phyloP scores from a whole-genome alignment of 2,113 vertebrate species.

The Apus apus region DNA sequence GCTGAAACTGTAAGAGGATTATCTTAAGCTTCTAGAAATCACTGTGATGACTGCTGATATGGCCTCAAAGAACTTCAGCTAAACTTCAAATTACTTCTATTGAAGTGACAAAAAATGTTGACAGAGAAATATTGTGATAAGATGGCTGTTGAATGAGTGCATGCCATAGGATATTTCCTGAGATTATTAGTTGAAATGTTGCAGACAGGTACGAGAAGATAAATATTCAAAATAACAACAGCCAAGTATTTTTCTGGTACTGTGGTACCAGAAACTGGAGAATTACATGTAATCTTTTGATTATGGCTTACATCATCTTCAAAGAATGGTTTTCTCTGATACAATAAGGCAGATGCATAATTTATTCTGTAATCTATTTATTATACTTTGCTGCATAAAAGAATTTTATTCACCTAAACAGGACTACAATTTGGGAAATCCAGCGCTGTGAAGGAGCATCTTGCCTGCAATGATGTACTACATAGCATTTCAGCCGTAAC shows the following conservation, averaged over 20 bases:
- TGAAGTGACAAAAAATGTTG: background rate
- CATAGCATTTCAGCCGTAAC: background rate
- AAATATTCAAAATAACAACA: background rate
- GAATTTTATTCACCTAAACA: background rate
- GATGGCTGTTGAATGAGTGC: background rate
- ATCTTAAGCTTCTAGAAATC: background rate
- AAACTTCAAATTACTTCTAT: background rate
- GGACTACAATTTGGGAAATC: background rate
- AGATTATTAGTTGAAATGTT: background rate
- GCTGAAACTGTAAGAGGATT: background rate
- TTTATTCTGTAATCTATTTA: background rate
- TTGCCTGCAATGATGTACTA: background rate
- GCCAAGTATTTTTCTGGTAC: background rate
- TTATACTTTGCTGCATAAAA: background rate
- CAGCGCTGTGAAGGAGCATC: background rate
- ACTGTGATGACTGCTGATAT: background rate
- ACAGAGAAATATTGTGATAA: background rate
- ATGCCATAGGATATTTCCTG: background rate
- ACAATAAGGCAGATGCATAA: background rate
- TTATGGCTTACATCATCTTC: background rate
- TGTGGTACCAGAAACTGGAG: background rate
- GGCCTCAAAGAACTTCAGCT: background rate
- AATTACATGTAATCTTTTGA: background rate
- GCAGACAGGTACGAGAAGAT: background rate
- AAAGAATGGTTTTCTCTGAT: background rate